phyloP scores from a whole-genome alignment of 2,113 vertebrate genomes.

The Edolisoma coerulescens region DNA sequence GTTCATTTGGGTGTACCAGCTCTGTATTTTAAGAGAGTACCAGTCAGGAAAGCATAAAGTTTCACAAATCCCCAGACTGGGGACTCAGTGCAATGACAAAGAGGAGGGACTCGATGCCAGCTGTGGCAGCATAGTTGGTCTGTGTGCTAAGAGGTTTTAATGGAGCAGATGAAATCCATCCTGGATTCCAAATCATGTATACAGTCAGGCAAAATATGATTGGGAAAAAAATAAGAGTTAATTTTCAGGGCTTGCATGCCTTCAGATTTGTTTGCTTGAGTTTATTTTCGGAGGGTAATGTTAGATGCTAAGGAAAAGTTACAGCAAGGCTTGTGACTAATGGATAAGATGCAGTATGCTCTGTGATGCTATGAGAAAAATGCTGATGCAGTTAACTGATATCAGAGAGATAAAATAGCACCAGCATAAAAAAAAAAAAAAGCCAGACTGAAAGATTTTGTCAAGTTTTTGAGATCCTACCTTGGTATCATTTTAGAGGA shows the following conservation, averaged over 20 bases:
- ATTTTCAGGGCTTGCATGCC: conserved; percentile 9
- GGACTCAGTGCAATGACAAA: not conserved
- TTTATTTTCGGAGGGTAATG: conserved; percentile 25
- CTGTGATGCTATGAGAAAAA: not conserved
- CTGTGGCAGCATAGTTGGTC: not conserved
- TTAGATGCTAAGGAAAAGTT: conserved; percentile 16
- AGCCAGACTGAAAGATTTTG: not conserved
- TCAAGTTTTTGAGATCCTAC: not conserved
- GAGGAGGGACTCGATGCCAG: not conserved
- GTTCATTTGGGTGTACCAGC: not conserved
- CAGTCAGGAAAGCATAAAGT: not conserved
- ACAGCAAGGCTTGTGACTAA: conserved; percentile 22
- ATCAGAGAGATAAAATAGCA: not conserved
- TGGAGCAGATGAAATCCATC: not conserved
- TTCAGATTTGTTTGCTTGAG: conserved; percentile 26
- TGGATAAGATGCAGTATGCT: not conserved
- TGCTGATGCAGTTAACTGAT: conserved; percentile 26
- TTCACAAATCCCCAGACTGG: not conserved
- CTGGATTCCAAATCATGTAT: conserved; percentile 15
- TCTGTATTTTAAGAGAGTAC: not conserved
- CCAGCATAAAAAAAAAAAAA: not conserved
- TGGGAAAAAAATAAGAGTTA: not conserved
- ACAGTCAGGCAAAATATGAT: not conserved
- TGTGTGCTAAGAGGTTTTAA: not conserved
- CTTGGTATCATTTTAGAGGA: not conserved